Base-by-base conservation (phyloP, 2,888 invertebrate species). In the Orthosia incerta region DNA sequence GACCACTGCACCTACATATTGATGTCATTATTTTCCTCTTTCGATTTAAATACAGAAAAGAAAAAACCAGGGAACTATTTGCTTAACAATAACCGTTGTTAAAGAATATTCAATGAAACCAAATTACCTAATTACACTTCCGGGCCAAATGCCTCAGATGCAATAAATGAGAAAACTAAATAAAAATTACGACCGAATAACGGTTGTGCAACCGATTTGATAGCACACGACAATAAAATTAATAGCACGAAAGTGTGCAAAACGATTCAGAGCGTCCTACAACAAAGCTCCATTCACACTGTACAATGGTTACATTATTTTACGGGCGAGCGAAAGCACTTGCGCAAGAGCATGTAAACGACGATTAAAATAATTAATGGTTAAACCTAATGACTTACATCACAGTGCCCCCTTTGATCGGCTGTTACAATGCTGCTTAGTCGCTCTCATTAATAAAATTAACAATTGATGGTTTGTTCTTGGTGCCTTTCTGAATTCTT, bases 321-420 rank as follows among this genome's bases (percentile, higher is more conserved):
- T 94, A 94, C 91, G 86, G 88, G 84, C 76, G 83, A 85, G 94
- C 94, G 95, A 95, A 95, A 94, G 94, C 92, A 90, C 85, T 95
- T 95, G 89, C 91, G 92, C 88, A 95, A 94, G 87, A 83, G 81
- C 89, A 91, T 89, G 90, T 94, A 93, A 94, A 94, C 91, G 93
- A 89, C 92, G 90, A 93, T 95, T 93, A 94, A 94, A 92, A 93
- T 95, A 95, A 96, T 95, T 95, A 95, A 96, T 95, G 91, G 90
- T 87, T 90, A 86, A 90, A 91, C 87, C 90, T 94, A 94, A 95
- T 94, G 89, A 92, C 90, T 93, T 95, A 92, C 92, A 91, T 94
- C 92, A 93, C 86, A 90, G 79, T 78, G 84, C 71, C 86, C 80
- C 83, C 88, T 90, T 92, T 91, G 88, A 91, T 88, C 83, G 51